These are phyloP conservation scores for Erpetoichthys calabaricus DNA, from an alignment of 2,797 vertebrate genomes.

Conservation along the genomic window DNA sequence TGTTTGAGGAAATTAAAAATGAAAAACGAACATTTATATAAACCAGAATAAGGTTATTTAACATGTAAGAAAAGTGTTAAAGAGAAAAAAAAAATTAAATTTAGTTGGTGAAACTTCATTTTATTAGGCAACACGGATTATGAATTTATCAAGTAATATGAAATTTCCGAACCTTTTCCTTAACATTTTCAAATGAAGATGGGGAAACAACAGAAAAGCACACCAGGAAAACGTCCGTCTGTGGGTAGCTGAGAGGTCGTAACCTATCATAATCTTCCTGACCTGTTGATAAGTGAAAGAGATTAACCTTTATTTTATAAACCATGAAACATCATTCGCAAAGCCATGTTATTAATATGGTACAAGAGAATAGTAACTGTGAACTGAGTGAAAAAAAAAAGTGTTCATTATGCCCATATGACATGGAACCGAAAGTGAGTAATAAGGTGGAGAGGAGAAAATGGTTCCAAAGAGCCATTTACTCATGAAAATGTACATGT, in stretches of 20 bases:
- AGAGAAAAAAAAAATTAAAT: not conserved
- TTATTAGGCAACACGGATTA: not conserved
- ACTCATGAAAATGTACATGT: no score
- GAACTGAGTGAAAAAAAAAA: no score
- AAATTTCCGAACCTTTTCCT: constrained; percentile 49
- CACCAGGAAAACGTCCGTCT: constrained; percentile 64
- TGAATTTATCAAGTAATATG: not conserved
- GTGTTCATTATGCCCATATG: no score
- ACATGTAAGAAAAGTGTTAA: not conserved
- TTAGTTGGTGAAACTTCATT: not conserved
- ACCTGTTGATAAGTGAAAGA: constrained; percentile 29
- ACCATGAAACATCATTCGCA: no score
- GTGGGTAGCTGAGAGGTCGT: constrained; percentile 63
- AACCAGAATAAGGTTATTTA: not conserved
- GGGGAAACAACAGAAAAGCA: constrained; percentile 65
- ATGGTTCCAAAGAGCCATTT: no score
- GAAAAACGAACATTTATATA: no score
- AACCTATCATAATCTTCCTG: constrained; percentile 67
- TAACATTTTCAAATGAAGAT: constrained; percentile 68
- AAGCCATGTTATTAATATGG: no score
- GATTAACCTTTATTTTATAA: no score
- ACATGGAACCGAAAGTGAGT: no score
- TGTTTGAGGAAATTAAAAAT: constrained; percentile 14
- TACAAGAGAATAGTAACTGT: no score
- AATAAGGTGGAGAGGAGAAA: no score